Conservation (phyloP, 1,140 invertebrate species). For the Saxidomus purpurata region DNA sequence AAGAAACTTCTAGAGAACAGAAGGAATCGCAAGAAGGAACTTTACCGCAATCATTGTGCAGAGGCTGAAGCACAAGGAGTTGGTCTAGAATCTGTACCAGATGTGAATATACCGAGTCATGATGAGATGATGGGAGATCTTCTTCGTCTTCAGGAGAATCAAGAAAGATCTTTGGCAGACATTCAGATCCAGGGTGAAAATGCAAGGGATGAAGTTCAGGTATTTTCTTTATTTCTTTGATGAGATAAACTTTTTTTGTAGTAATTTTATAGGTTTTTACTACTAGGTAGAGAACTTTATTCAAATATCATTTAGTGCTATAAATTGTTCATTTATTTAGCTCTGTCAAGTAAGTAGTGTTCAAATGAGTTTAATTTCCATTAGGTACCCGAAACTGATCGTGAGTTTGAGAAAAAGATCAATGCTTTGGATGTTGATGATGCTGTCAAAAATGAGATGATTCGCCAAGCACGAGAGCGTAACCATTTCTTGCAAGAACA, state of each 20-base stretch:
- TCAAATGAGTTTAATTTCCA: no score
- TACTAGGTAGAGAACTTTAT: no score
- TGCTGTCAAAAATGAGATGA: conserved; percentile 71
- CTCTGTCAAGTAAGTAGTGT: no score
- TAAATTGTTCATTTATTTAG: no score
- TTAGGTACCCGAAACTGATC: conserved; percentile 66
- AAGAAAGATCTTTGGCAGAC: conserved; percentile 79
- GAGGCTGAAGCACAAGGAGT: conserved; percentile 80
- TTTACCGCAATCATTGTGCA: conserved; percentile 80
- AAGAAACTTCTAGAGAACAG: conserved; percentile 80
- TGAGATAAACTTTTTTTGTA: no score
- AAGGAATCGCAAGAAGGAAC: conserved; percentile 80
- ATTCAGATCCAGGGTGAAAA: conserved; percentile 70
- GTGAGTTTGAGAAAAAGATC: conserved; percentile 72
- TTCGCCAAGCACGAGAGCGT: conserved; percentile 66
- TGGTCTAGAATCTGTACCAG: conserved; percentile 78
- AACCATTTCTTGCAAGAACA: conserved; percentile 67
- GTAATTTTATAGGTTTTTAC: no score
- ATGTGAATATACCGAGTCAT: conserved; percentile 75
- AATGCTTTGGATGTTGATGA: conserved; percentile 68
- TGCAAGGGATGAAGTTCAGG: conserved; percentile 60
- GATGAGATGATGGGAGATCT: conserved; percentile 81
- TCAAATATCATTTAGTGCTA: no score
- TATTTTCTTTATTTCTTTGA: no score
- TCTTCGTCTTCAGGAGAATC: conserved; percentile 73